Conservation (phyloP, 2,113 vertebrate species). For the Neofelis nebulosa region DNA sequence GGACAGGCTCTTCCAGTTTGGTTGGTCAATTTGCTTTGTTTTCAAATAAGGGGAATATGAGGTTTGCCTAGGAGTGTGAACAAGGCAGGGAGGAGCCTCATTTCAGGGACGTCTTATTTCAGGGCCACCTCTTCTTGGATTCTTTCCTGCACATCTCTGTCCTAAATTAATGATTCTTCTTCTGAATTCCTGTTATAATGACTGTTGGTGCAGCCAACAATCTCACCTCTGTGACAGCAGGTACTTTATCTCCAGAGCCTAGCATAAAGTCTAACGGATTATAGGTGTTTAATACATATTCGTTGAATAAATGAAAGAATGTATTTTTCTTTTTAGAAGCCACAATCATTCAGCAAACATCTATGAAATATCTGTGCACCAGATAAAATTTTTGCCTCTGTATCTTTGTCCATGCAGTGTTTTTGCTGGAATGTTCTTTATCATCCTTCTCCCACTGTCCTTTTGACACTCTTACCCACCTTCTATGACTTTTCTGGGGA, state of each 20-base stretch:
- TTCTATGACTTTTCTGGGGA: not conserved
- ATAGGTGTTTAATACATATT: not conserved
- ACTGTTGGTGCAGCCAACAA: not conserved
- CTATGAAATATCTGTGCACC: fast-evolving
- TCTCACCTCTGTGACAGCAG: not conserved
- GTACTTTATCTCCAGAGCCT: too few relatives aligned
- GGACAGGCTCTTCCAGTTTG: not conserved
- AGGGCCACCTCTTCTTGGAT: too few relatives aligned
- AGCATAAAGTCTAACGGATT: not conserved
- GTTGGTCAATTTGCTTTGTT: not conserved
- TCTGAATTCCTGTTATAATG: too few relatives aligned
- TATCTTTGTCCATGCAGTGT: fast-evolving
- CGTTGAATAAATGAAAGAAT: not conserved
- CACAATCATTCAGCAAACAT: not conserved
- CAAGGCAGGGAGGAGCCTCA: not conserved
- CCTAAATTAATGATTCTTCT: not conserved
- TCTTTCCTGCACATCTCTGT: not conserved
- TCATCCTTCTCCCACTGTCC: fast-evolving
- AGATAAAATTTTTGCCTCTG: not conserved
- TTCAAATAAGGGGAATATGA: not conserved
- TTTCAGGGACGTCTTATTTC: too few relatives aligned
- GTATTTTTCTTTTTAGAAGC: not conserved
- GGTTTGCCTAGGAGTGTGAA: not conserved
- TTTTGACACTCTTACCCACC: not conserved
- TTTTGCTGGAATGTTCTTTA: not conserved